These are phyloP conservation scores for Dolichoris vasculosae DNA, from an alignment of 1,140 invertebrate species.

Conservation along the genomic window DNA sequence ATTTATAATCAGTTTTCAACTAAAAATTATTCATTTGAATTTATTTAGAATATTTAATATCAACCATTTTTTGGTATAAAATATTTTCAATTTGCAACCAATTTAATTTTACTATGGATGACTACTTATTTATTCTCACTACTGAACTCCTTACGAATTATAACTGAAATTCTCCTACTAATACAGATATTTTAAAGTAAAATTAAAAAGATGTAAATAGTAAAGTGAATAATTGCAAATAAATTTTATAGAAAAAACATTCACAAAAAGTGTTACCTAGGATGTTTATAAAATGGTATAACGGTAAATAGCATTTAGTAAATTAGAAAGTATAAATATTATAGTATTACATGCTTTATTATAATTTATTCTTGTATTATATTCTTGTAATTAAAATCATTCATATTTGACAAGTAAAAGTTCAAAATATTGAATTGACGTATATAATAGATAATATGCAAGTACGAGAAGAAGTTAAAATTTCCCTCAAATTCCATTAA, in stretches of 20 bases:
- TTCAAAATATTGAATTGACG: neutral
- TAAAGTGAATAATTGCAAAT: neutral
- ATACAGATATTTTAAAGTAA: neutral
- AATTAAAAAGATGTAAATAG: neutral
- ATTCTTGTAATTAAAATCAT: neutral
- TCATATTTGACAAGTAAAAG: neutral
- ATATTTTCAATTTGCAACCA: too few relatives aligned
- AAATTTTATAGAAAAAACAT: neutral
- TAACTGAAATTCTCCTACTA: neutral
- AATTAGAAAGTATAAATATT: too few relatives aligned
- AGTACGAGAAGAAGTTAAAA: neutral
- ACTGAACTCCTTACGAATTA: too few relatives aligned
- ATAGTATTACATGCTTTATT: too few relatives aligned
- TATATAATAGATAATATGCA: neutral
- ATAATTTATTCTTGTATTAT: too few relatives aligned
- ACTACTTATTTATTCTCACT: conserved; percentile 20
- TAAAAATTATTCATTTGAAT: too few relatives aligned
- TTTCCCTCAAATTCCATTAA: conserved; percentile 27
- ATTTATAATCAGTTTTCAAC: too few relatives aligned
- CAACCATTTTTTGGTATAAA: too few relatives aligned
- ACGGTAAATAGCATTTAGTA: too few relatives aligned
- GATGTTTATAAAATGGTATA: neutral
- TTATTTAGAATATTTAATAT: too few relatives aligned
- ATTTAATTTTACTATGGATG: neutral
- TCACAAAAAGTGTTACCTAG: neutral